Conservation (phyloP, 2,113 vertebrate genomes). For the Hirundichthys speculiger region DNA sequence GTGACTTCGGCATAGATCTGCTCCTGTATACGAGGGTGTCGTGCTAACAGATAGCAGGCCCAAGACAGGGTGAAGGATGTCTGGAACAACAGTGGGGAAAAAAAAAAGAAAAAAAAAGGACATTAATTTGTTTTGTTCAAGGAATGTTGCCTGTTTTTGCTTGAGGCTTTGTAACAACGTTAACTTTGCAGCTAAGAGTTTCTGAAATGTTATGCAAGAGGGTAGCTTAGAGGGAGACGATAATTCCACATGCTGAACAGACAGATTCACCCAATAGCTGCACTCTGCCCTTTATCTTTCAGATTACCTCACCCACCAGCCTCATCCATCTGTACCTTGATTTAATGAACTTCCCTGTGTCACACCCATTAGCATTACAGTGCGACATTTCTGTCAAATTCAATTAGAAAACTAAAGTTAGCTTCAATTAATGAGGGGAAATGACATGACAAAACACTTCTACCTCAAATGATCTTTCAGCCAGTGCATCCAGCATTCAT, state of each 20-base stretch:
- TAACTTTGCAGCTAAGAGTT: conserved; percentile 30
- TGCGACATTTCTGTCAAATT: not conserved
- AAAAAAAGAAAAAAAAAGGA: not conserved
- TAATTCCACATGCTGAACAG: too few relatives aligned
- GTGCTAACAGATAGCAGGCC: conserved; percentile 88
- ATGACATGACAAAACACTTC: not conserved
- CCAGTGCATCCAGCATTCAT: not conserved
- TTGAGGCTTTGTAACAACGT: conserved; percentile 6
- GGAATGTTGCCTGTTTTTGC: not conserved
- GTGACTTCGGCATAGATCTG: conserved; percentile 83
- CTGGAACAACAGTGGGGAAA: conserved; percentile 64
- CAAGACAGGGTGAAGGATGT: conserved; percentile 92
- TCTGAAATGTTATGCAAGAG: conserved; percentile 38
- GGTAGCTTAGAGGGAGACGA: conserved; percentile 6
- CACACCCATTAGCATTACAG: not conserved
- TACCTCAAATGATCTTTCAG: not conserved
- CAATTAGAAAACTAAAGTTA: not conserved
- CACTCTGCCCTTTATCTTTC: conserved; percentile 11
- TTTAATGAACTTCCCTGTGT: not conserved
- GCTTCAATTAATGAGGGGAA: conserved; percentile 1
- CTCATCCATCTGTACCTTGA: conserved; percentile 13
- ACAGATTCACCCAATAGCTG: conserved; percentile 22
- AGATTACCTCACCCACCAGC: conserved; percentile 4
- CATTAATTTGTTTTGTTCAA: not conserved
- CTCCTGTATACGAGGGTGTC: conserved; percentile 84